phyloP scores from a whole-genome alignment of 2,888 invertebrate genomes.

The Eremobia ochroleuca region DNA sequence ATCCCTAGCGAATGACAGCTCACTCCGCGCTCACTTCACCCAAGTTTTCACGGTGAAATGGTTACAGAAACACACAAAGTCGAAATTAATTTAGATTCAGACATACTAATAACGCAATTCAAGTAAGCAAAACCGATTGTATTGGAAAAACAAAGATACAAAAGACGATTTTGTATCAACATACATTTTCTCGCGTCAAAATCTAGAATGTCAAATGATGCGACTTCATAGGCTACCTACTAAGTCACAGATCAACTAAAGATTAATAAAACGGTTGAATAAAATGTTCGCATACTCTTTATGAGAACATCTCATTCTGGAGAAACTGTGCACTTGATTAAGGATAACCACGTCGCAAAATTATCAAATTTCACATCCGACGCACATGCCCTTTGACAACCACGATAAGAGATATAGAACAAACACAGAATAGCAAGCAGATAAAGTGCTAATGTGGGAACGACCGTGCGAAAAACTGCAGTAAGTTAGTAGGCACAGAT shows the following conservation, averaged over 20 bases:
- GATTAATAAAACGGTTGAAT: conserved; percentile 16
- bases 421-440: conserved; percentile 23
- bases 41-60: no score
- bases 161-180: not conserved
- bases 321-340: conserved; percentile 38
- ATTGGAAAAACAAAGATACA: not conserved
- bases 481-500: not conserved
- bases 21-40: no score
- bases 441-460: conserved; percentile 34
- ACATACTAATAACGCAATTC: not conserved
- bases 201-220: conserved; percentile 2
- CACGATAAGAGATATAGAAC: conserved; percentile 51
- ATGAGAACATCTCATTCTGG: conserved; percentile 45
- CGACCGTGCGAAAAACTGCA: conserved; percentile 24
- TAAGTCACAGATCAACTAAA: conserved; percentile 16
- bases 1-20: no score
- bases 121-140: not conserved
- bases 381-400: conserved; percentile 59
- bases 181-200: not conserved
- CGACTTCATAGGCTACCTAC: not conserved
- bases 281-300: conserved; percentile 32
- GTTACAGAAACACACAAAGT: not conserved
- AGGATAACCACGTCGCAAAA: conserved; percentile 52
- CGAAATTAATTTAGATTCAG: not conserved
- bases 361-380: conserved; percentile 61